A percentile compares a stretch with the other conserved stretches of the same genome.
These are phyloP conservation scores for Eristalis tenax DNA, from an alignment of 2,888 invertebrate genomes.

Conservation along the genomic window DNA sequence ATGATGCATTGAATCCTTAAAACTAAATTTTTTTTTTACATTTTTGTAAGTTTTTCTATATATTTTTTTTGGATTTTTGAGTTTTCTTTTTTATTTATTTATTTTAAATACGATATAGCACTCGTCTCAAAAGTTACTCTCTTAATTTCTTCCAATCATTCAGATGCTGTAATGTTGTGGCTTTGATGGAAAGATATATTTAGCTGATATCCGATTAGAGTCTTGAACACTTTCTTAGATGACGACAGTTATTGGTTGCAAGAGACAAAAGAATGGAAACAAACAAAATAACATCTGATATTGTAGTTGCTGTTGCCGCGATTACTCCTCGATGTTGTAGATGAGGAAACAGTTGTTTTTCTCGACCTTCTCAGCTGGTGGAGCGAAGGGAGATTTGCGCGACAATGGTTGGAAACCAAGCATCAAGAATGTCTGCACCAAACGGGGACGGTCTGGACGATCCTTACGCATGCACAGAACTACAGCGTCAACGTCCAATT, in stretches of 20 bases:
- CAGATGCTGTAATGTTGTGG: conserved; percentile 33
- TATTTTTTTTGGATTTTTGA: conserved; percentile 61
- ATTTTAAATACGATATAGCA: conserved; percentile 77
- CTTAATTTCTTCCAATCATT: conserved; percentile 30
- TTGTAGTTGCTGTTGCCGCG: conserved; percentile 42
- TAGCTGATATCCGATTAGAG: conserved; percentile 44
- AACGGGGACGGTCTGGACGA: conserved; percentile 90
- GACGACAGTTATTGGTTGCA: conserved; percentile 63
- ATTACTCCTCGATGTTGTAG: conserved; percentile 81
- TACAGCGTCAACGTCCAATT: conserved; percentile 90
- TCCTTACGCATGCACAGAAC: conserved; percentile 90
- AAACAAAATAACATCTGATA: conserved; percentile 44
- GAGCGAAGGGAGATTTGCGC: conserved; percentile 90
- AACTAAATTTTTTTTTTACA: conserved; percentile 52
- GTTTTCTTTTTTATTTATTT: conserved; percentile 73
- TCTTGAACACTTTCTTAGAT: conserved; percentile 61
- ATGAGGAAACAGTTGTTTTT: conserved; percentile 83
- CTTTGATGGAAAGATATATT: conserved; percentile 41
- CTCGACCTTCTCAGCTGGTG: conserved; percentile 85
- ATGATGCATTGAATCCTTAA: conserved; percentile 61
- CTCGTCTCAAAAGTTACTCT: conserved; percentile 76
- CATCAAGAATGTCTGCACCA: conserved; percentile 98
- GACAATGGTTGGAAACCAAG: conserved; percentile 95
- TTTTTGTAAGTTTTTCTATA: conserved; percentile 64
- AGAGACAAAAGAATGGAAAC: conserved; percentile 11